A percentile compares a stretch with the other conserved stretches of the same genome.
Conservation (phyloP, 2,113 vertebrate genomes). For the Eleginops maclovinus region DNA sequence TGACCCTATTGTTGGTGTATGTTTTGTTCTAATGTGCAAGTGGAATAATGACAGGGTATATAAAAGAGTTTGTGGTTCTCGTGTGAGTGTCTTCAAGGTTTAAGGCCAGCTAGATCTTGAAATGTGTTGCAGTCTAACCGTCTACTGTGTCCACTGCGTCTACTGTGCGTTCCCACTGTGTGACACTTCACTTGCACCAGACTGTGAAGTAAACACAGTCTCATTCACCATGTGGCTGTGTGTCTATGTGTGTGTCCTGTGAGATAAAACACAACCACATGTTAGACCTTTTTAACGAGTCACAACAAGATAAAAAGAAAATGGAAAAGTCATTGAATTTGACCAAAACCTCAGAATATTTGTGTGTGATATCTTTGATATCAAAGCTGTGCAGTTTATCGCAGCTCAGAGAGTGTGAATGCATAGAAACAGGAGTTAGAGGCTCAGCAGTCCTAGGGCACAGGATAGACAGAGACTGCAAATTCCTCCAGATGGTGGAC, state of each 20-base stretch:
- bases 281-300: background rate
- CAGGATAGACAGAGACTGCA: slow-evolving; percentile 50
- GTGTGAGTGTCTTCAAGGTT: slow-evolving; percentile 21
- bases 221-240: background rate
- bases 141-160: no score
- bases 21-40: slow-evolving; percentile 19
- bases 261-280: background rate
- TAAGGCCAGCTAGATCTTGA: slow-evolving; percentile 27
- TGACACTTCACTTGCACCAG: slow-evolving; percentile 18
- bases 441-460: slow-evolving; percentile 38
- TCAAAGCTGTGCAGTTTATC: slow-evolving; percentile 8
- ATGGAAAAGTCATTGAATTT: no score
- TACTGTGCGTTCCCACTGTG: background rate
- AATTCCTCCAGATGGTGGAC: slow-evolving; percentile 69
- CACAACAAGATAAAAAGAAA: no score
- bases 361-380: no score
- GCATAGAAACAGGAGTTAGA: slow-evolving; percentile 46
- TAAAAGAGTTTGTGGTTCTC: background rate
- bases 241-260: slow-evolving; percentile 8
- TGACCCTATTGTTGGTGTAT: background rate
- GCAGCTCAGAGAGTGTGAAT: slow-evolving; percentile 11
- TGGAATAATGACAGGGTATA: slow-evolving; percentile 31
- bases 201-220: background rate
- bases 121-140: slow-evolving; percentile 17
- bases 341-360: background rate